Base-by-base conservation (phyloP, 2,797 vertebrate species). In the Takifugu ocellatus region DNA sequence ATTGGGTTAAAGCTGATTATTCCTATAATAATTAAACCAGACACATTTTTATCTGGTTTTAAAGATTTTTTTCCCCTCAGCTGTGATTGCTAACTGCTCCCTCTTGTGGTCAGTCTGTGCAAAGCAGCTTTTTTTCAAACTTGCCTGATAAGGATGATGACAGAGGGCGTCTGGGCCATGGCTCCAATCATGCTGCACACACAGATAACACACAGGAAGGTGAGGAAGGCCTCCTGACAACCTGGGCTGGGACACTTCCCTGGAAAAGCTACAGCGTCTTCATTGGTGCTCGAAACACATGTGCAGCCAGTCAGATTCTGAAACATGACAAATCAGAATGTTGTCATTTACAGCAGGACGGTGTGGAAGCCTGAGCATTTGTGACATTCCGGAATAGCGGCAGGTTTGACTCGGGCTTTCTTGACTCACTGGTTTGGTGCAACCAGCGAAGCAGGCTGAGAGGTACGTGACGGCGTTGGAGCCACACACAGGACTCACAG, bases 401-500 rank as follows among this genome's bases (percentile, higher is more conserved):
- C 29, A 4, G 2, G 5, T n/a, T 48, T 14, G 11, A 4, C 12
- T 54, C 11, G 45, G 31, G 7, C 31, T 10, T 21, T 4, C 45
- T 56, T 14, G 44, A 79, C 87, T 92, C 88, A 96, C 94, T 84
- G 92, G 87, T 87, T 91, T 94, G 82, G 87, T 94, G 92, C 97
- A 99, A 90, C 97, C 97, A 25, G 97, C 97, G 3, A 98, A 99
- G 89, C 97, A 99, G 88, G 94, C 94, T 3, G 97, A 99, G 88
- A 99, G 91, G 91, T 99, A 99, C 25, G 97, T 99, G 89, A 97
- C 67, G 49, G 96, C 94, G 0, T 99, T 96, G 59, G 96, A 93
- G 56, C 97, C 97, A 58, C 97, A 99, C 59, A 98, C 96, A 0
- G 96, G 97, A 66, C 94, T 96, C 82, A 98, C 94, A 33, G 94